Percentiles rank a stretch among this genome's conserved stretches.
Evolutionary conservation across 2,113 vertebrate species (phyloP).

Genomic region (Taurulus bubalis): DNA sequence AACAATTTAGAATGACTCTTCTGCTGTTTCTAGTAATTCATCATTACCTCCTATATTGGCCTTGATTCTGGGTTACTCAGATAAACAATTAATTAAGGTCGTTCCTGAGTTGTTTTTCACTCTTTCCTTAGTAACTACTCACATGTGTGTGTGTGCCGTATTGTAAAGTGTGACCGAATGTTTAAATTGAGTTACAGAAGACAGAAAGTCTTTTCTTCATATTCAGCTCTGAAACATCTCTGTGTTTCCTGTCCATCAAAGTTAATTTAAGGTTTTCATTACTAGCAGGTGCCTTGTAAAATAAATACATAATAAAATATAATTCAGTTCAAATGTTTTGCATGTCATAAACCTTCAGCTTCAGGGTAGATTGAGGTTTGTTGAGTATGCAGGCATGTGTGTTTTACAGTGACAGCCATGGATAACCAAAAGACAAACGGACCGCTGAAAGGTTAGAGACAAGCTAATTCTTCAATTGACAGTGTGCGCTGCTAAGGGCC

Average conservation of each 20-base stretch:
- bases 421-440: constrained; percentile 77
- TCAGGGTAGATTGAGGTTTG: neutral
- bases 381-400: constrained; percentile 12
- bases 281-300: neutral
- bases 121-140: neutral
- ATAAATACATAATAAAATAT: no score
- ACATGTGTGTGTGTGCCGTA: neutral
- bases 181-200: neutral
- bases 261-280: neutral
- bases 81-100: neutral
- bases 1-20: no score
- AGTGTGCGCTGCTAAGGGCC: constrained; percentile 32
- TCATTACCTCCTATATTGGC: neutral
- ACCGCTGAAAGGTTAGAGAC: constrained; percentile 70
- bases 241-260: neutral
- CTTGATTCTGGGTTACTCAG: neutral
- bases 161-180: neutral
- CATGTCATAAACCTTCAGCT: constrained; percentile 6
- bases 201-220: neutral
- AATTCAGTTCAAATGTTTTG: neutral
- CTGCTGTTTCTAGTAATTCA: no score
- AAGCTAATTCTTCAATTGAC: constrained; percentile 66
- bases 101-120: neutral
- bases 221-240: neutral
- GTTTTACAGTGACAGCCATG: constrained; percentile 69